Percentiles rank a stretch among this genome's conserved stretches.
phyloP scores from a whole-genome alignment of 2,797 vertebrate genomes.

The Capromys pilorides region DNA sequence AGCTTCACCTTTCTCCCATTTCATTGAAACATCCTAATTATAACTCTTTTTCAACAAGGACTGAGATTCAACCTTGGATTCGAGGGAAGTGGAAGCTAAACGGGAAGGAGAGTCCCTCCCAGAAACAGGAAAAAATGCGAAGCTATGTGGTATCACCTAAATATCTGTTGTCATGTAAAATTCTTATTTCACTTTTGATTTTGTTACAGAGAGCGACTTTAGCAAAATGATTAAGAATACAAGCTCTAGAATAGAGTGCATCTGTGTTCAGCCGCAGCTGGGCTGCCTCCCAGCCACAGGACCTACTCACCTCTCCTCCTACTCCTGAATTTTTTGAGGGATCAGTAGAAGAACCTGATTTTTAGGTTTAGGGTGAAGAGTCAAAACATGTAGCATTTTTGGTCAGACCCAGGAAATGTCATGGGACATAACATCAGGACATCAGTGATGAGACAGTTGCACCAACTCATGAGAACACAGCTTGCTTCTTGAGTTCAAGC shows the following conservation, averaged over 20 bases:
- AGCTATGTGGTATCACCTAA: neutral
- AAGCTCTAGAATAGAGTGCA: neutral
- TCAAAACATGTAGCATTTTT: neutral
- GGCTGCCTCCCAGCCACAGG: neutral
- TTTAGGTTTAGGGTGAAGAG: neutral
- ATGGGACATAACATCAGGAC: neutral
- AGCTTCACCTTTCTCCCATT: neutral
- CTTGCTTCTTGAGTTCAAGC: neutral
- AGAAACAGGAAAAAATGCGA: neutral
- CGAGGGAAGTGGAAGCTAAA: neutral
- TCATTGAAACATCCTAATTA: neutral
- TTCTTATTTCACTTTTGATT: conserved; percentile 28
- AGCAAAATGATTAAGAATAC: neutral
- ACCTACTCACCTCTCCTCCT: neutral
- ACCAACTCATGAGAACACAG: neutral
- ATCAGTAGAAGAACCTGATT: too few species aligned
- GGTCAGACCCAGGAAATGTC: neutral
- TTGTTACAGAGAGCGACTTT: neutral
- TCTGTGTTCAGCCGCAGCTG: neutral
- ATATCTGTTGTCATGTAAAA: neutral
- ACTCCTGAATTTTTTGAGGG: neutral
- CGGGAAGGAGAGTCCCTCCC: neutral
- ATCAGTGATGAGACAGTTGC: neutral
- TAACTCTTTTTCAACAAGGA: neutral
- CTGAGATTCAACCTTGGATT: neutral